Evolutionary conservation across 2,797 vertebrate genomes (phyloP).

Genomic region (Micropoecilia bifurca): DNA sequence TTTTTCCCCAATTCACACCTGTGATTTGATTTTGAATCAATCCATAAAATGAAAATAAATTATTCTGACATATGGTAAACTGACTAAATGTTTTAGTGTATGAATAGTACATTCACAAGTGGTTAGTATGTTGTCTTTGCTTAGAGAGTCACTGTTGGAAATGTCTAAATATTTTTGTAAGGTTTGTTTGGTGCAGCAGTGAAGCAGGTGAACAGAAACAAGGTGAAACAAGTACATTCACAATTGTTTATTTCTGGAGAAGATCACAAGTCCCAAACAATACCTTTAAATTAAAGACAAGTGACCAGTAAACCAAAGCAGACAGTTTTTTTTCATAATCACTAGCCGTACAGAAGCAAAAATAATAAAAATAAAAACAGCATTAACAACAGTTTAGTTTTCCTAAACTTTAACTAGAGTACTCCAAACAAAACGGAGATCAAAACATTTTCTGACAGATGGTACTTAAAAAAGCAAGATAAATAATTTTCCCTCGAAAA

Average conservation of each 20-base stretch:
- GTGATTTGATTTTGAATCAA: neutral
- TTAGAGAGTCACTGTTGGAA: neutral
- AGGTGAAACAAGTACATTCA: slow-evolving; percentile 61
- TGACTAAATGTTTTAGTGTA: neutral
- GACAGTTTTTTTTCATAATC: slow-evolving; percentile 28
- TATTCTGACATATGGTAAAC: neutral
- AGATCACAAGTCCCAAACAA: slow-evolving; percentile 72
- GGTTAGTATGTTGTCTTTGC: neutral
- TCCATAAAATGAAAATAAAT: neutral
- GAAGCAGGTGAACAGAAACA: slow-evolving; percentile 20
- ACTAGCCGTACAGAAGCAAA: slow-evolving; percentile 54
- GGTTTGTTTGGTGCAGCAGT: neutral
- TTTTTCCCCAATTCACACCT: too few relatives aligned
- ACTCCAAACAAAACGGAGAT: slow-evolving; percentile 21
- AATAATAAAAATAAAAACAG: slow-evolving; percentile 30
- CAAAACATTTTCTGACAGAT: slow-evolving; percentile 11
- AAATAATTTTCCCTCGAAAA: slow-evolving; percentile 12
- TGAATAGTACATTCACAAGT: neutral
- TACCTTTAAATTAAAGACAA: slow-evolving; percentile 58
- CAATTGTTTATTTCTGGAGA: slow-evolving; percentile 70
- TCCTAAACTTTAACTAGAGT: slow-evolving; percentile 20
- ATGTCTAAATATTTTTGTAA: neutral
- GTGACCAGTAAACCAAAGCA: slow-evolving; percentile 66
- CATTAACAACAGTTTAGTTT: slow-evolving; percentile 46
- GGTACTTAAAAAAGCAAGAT: slow-evolving; percentile 16